phyloP scores from a whole-genome alignment of 2,797 vertebrate genomes.

The Melanotaenia boesemani region DNA sequence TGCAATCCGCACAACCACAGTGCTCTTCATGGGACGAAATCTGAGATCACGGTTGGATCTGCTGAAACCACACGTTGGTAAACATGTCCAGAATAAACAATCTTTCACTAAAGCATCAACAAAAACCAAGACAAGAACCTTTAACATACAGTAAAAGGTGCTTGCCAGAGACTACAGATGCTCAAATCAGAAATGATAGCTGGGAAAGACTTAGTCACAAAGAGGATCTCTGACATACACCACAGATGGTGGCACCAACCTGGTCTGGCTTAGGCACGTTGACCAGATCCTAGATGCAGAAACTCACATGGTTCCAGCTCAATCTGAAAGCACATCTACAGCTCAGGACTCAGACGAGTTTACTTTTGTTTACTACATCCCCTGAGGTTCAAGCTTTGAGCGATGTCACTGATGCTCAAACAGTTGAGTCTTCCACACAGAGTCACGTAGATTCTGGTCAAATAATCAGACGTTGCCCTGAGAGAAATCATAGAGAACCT shows the following conservation, averaged over 20 bases:
- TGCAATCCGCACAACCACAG: background rate
- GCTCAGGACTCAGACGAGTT: too few relatives aligned
- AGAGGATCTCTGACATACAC: background rate
- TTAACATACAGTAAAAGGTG: background rate
- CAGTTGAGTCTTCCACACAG: too few relatives aligned
- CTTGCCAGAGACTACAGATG: background rate
- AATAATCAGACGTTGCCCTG: too few relatives aligned
- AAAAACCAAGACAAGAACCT: background rate
- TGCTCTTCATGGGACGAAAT: background rate
- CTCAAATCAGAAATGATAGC: constrained; percentile 8
- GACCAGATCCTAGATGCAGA: background rate
- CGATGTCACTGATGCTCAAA: too few relatives aligned
- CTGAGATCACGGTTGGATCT: background rate
- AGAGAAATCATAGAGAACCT: too few relatives aligned
- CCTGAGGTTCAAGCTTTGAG: too few relatives aligned
- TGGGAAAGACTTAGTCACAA: background rate
- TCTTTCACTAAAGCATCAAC: background rate
- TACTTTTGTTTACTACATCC: too few relatives aligned
- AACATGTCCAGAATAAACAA: background rate
- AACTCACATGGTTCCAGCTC: too few relatives aligned
- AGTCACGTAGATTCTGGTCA: too few relatives aligned
- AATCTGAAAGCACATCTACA: background rate
- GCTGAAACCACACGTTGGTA: background rate
- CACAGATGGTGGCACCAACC: background rate
- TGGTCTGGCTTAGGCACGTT: background rate